Percentiles rank a stretch among this genome's conserved stretches.
Conservation (phyloP, 2,113 vertebrate species). For the Choloepus hoffmanni region DNA sequence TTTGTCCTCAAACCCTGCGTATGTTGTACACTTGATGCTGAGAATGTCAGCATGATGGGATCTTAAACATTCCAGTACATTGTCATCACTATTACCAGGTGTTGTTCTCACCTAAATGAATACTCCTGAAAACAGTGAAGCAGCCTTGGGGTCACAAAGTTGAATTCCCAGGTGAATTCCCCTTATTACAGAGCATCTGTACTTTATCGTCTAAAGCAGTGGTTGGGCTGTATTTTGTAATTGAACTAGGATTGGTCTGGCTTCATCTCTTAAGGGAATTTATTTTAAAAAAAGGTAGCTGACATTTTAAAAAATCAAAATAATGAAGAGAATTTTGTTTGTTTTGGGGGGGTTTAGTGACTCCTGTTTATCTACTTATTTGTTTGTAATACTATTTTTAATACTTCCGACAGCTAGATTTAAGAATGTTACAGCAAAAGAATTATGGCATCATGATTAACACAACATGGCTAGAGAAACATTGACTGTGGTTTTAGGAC, state of each 20-base stretch:
- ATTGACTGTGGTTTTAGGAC: background rate
- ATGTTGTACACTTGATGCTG: background rate
- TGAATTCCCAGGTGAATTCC: constrained; percentile 36
- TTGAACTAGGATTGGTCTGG: background rate
- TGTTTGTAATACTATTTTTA: background rate
- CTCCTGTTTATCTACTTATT: background rate
- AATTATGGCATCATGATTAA: background rate
- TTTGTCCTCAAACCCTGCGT: background rate
- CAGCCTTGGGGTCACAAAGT: constrained; percentile 39
- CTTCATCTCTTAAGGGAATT: background rate
- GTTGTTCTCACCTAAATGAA: constrained; percentile 1
- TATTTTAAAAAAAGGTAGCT: background rate
- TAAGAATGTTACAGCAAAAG: background rate
- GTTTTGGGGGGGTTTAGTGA: background rate
- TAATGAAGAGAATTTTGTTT: background rate
- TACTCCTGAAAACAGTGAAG: background rate
- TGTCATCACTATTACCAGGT: constrained; percentile 60
- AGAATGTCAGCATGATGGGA: background rate
- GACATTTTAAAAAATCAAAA: constrained; percentile 30
- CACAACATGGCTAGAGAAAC: background rate
- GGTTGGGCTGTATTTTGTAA: constrained; percentile 26
- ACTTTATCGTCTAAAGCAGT: constrained; percentile 16
- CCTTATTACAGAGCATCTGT: constrained; percentile 1
- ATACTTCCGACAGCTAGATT: background rate
- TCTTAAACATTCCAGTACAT: constrained; percentile 53